A percentile compares a stretch with the other conserved stretches of the same genome.
phyloP scores from a whole-genome alignment of 1,140 invertebrate species.

The Galleria mellonella region DNA sequence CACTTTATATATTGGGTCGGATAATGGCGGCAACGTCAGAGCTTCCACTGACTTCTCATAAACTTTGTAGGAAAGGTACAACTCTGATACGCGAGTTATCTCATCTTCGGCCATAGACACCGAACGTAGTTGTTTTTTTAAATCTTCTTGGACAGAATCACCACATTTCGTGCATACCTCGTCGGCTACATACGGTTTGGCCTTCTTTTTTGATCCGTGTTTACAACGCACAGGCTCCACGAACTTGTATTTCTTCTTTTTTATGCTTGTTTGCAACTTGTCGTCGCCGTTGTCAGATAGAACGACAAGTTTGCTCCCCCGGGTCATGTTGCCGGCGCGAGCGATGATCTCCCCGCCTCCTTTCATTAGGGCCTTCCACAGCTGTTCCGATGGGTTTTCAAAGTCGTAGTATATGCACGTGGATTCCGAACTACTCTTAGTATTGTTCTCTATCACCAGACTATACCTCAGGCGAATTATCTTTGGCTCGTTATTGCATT shows the following conservation, averaged over 20 bases:
- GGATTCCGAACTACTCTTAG: slow-evolving; percentile 45
- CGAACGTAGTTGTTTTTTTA: slow-evolving; percentile 43
- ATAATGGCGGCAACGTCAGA: slow-evolving; percentile 43
- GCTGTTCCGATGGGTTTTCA: slow-evolving; percentile 47
- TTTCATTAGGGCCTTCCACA: slow-evolving; percentile 50
- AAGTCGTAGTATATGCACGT: slow-evolving; percentile 60
- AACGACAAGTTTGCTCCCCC: slow-evolving; percentile 26
- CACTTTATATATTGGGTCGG: slow-evolving; percentile 52
- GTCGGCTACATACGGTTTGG: slow-evolving; percentile 32
- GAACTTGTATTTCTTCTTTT: slow-evolving; percentile 39
- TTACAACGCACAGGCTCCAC: slow-evolving; percentile 45
- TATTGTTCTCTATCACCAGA: slow-evolving; percentile 53
- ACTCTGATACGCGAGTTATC: slow-evolving; percentile 40
- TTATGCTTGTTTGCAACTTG: slow-evolving; percentile 13
- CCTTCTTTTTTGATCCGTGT: slow-evolving; percentile 22
- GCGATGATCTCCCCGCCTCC: slow-evolving; percentile 53
- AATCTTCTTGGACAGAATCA: slow-evolving; percentile 35
- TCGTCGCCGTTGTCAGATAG: slow-evolving; percentile 26
- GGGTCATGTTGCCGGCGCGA: slow-evolving; percentile 23
- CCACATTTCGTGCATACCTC: slow-evolving; percentile 51
- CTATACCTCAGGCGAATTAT: slow-evolving; percentile 58
- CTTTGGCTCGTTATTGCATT: slow-evolving; percentile 54
- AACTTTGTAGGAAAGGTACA: slow-evolving; percentile 44
- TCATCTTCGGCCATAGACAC: slow-evolving; percentile 55
- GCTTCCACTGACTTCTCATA: slow-evolving; percentile 50